phyloP scores from a whole-genome alignment of 2,888 invertebrate genomes.

The Polydrusus cervinus region DNA sequence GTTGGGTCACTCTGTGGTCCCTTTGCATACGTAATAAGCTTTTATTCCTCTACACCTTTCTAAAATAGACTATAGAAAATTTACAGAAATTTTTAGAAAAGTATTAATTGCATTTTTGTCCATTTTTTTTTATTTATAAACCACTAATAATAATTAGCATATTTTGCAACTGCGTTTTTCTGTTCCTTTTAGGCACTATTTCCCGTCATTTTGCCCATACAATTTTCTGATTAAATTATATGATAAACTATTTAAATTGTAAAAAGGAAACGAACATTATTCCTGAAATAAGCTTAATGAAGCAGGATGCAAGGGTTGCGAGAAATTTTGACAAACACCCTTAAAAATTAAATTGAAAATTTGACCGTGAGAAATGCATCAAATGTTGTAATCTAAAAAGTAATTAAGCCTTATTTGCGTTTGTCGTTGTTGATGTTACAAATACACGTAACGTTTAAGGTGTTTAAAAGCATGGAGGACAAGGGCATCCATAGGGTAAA shows the following conservation, averaged over 20 bases:
- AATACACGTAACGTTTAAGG: conserved; percentile 3
- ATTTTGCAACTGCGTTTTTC: no score
- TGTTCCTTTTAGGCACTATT: no score
- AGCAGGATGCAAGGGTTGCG: conserved; percentile 10
- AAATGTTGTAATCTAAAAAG: not conserved
- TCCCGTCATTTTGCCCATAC: no score
- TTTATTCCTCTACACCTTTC: no score
- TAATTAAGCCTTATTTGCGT: conserved; percentile 12
- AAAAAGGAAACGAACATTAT: conserved; percentile 7
- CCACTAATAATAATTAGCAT: no score
- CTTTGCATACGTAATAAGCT: no score
- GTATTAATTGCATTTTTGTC: no score
- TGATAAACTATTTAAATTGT: not conserved
- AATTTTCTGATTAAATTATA: not conserved
- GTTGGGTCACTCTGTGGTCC: no score
- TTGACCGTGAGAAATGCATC: conserved; percentile 3
- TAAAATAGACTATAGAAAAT: no score
- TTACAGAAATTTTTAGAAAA: no score
- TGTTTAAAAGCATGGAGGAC: not conserved
- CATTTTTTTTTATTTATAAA: no score
- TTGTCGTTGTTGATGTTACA: conserved; percentile 6
- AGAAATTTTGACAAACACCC: conserved; percentile 13
- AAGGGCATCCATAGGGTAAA: not conserved
- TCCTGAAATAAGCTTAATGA: conserved; percentile 1
- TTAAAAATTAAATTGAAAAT: conserved; percentile 13